phyloP scores from a whole-genome alignment of 1,140 invertebrate genomes.

The Melitaea cinxia region DNA sequence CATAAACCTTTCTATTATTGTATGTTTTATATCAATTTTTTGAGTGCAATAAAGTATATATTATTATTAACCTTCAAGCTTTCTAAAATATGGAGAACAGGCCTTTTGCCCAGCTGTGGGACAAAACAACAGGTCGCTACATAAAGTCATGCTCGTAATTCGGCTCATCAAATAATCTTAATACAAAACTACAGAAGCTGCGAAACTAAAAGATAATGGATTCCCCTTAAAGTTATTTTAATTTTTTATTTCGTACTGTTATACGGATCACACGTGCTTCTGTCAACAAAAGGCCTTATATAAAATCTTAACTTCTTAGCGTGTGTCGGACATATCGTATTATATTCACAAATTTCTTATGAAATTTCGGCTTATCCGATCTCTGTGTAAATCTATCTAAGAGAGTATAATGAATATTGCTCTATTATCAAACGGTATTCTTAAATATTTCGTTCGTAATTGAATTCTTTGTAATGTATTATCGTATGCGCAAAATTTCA shows the following conservation, averaged over 20 bases:
- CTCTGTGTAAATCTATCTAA: conserved; percentile 14
- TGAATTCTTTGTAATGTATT: conserved; percentile 26
- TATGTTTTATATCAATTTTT: too few relatives aligned
- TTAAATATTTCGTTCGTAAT: conserved; percentile 35
- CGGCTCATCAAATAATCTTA: too few relatives aligned
- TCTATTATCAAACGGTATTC: conserved; percentile 28
- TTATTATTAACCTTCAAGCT: too few relatives aligned
- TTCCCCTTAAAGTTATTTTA: background rate
- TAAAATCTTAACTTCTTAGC: background rate
- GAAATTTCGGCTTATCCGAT: conserved; percentile 16
- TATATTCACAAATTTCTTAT: conserved; percentile 8
- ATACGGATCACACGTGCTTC: background rate
- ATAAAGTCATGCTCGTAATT: too few relatives aligned
- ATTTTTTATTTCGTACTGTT: background rate
- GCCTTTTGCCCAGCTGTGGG: too few relatives aligned
- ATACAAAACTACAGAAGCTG: too few relatives aligned
- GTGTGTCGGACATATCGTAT: conserved; percentile 13
- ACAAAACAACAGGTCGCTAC: too few relatives aligned
- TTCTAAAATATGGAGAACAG: too few relatives aligned
- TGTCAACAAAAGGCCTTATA: background rate
- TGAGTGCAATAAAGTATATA: too few relatives aligned
- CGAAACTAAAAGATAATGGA: too few relatives aligned
- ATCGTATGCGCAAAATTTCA: background rate
- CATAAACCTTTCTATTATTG: too few relatives aligned
- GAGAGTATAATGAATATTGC: conserved; percentile 27